Conservation (phyloP, 1,140 invertebrate genomes). For the Watersipora subatra region DNA sequence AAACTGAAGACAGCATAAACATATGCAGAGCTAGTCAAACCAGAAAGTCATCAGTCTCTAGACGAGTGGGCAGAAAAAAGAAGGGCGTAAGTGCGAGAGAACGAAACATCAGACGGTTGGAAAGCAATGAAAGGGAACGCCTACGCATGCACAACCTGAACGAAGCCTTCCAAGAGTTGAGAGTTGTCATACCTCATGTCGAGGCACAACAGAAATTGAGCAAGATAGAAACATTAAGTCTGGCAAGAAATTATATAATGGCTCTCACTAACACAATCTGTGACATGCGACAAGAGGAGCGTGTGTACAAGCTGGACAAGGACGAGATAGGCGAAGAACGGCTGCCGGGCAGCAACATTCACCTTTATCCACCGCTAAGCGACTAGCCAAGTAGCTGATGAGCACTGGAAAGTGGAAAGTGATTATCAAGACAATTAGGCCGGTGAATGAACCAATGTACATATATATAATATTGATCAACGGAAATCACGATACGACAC, state of each 20-base stretch:
- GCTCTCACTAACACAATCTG: constrained; percentile 74
- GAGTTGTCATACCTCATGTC: constrained; percentile 74
- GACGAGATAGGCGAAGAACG: no score
- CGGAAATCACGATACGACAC: no score
- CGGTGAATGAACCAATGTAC: no score
- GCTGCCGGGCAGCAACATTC: no score
- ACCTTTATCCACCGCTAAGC: background rate
- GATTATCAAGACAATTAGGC: background rate
- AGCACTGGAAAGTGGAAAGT: background rate
- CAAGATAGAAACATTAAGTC: constrained; percentile 72
- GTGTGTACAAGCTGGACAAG: constrained; percentile 44
- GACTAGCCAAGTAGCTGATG: background rate
- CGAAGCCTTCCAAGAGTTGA: constrained; percentile 71
- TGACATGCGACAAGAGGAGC: constrained; percentile 57
- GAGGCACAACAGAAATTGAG: constrained; percentile 68
- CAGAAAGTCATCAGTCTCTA: constrained; percentile 21
- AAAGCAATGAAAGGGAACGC: constrained; percentile 72
- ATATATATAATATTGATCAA: no score
- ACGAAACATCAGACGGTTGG: constrained; percentile 61
- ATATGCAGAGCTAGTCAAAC: constrained; percentile 7
- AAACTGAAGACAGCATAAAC: background rate
- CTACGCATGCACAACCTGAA: constrained; percentile 78
- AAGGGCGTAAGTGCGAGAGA: constrained; percentile 60
- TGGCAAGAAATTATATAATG: constrained; percentile 81
- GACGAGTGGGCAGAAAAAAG: constrained; percentile 46